These are phyloP conservation scores for Cheilosia pagana DNA, from an alignment of 2,888 invertebrate species.

Conservation along the genomic window DNA sequence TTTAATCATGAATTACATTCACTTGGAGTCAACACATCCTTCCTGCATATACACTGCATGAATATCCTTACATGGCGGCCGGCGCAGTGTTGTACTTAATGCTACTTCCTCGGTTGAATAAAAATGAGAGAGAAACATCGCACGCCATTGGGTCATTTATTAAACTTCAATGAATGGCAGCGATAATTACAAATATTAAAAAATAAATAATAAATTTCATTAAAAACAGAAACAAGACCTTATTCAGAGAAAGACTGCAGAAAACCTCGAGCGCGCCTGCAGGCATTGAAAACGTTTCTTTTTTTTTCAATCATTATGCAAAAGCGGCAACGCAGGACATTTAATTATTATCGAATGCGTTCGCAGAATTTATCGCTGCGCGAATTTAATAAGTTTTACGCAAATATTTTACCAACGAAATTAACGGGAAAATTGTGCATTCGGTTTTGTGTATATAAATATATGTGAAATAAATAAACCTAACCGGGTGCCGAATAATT, in stretches of 20 bases:
- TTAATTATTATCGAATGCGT: conserved; percentile 33
- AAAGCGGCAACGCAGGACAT: conserved; percentile 24
- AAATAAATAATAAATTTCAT: conserved; percentile 16
- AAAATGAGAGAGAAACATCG: neutral
- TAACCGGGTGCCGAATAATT: neutral
- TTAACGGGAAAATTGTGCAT: conserved; percentile 15
- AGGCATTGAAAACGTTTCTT: neutral
- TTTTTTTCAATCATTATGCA: conserved; percentile 6
- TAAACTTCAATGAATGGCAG: conserved; percentile 34
- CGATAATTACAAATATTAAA: conserved; percentile 4
- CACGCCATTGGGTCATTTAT: conserved; percentile 11
- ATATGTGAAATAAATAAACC: conserved; percentile 23
- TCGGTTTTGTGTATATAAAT: neutral
- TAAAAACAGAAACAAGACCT: neutral
- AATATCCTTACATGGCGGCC: neutral
- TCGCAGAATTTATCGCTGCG: conserved; percentile 26
- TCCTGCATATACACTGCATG: conserved; percentile 2
- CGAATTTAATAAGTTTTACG: conserved; percentile 41
- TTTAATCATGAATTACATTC: conserved; percentile 44
- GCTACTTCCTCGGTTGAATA: neutral
- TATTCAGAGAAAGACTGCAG: neutral
- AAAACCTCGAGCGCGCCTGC: neutral
- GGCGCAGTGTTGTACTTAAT: neutral
- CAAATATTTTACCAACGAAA: conserved; percentile 44
- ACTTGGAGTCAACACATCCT: conserved; percentile 17